Conservation (phyloP, 1,140 invertebrate species). For the Stegodyphus dumicola region DNA sequence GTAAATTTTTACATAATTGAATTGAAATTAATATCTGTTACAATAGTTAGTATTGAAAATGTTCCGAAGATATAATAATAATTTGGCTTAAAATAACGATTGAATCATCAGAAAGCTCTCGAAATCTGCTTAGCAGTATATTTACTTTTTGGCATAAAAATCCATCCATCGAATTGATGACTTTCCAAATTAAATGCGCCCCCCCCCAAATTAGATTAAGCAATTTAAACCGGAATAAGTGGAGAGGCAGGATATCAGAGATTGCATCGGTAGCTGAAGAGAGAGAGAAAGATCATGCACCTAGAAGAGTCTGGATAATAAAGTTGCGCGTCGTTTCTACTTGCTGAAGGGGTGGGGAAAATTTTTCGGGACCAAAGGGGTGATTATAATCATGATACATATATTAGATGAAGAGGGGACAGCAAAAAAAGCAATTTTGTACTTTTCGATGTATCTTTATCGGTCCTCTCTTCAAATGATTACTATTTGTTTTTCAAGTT, state of each 20-base stretch:
- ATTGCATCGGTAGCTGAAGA: not conserved
- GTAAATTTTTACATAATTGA: too few species aligned
- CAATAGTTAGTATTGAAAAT: too few species aligned
- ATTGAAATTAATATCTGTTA: too few species aligned
- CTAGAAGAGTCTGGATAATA: conserved; percentile 17
- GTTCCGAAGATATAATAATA: too few species aligned
- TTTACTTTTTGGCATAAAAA: too few species aligned
- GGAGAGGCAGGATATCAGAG: not conserved
- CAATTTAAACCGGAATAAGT: conserved; percentile 25
- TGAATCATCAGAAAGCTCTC: too few species aligned
- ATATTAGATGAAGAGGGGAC: not conserved
- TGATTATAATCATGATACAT: conserved; percentile 39
- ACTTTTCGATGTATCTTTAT: too few species aligned
- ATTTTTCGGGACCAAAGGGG: conserved; percentile 23
- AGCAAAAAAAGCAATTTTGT: too few species aligned
- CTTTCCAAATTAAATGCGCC: conserved; percentile 27
- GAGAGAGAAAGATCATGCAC: not conserved
- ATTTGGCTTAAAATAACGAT: too few species aligned
- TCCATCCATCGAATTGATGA: conserved; percentile 20
- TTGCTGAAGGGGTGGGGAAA: conserved; percentile 17
- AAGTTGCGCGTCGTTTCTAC: not conserved
- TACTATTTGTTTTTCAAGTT: too few species aligned
- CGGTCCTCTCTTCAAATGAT: too few species aligned
- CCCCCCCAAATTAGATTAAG: conserved; percentile 41
- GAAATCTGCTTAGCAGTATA: too few species aligned